Evolutionary conservation across 2,888 invertebrate species (phyloP), one percentile per base, ranked within the genome.

Genomic region (Idaea straminata): DNA sequence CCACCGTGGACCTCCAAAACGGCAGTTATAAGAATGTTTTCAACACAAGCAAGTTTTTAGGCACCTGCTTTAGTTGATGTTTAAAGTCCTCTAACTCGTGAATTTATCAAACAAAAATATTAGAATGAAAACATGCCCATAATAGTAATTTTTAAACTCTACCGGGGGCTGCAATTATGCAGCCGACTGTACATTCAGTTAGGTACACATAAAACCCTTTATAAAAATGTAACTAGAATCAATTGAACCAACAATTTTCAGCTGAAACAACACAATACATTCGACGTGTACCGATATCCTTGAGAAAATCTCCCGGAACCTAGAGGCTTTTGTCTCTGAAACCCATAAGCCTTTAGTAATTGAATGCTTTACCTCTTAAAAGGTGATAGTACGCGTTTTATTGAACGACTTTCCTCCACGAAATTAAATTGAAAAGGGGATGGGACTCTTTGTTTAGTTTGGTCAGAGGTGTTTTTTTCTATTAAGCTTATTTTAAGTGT

Each of bases 351-450:
- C 47, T 47, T 47, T 47, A 47, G 47, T 47, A 47, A 47, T 47
- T 47, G 47, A 61, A 35, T 61, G 38, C 60, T 38, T 63, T 61
- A 38, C n/a, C 61, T 62, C 35, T 66, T 59, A 57, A 65, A 63
- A 63, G 65, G 60, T 61, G 63, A 61, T 38, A 62, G 35, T 47
- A 47, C 47, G 13, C 47, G 47, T 59, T 64, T 62, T 62, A 63
- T 47, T 47, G 10, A 13, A 6, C 5, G 47, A 47, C 10, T 47
- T 47, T 47, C 10, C 47, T 6, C 6, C 2, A 10, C 7, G 47
- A 47, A 5, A 47, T 47, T 47, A 47, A 47, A 47, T 47, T 47
- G 47, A 47, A 47, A 10, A 10, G 47, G 10, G 47, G 47, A 7
- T 47, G 36, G 36, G 36, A 62, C 60, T 47, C 47, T 47, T 13